Percentiles rank a stretch among this genome's conserved stretches.
Evolutionary conservation across 2,113 vertebrate genomes (phyloP).

Genomic region (Pomatorhinus ruficollis): DNA sequence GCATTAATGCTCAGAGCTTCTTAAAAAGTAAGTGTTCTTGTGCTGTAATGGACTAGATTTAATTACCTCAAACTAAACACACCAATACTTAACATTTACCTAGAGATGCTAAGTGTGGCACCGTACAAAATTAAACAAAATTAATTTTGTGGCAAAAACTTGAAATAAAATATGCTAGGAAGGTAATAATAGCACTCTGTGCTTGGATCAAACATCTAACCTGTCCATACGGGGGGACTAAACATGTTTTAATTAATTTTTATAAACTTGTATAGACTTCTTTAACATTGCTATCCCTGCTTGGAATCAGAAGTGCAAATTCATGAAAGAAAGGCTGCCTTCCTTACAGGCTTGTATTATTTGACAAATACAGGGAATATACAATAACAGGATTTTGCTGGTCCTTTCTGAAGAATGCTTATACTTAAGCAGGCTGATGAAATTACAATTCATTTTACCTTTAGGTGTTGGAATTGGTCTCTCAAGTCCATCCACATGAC

Average conservation of each 20-base stretch:
- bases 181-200: neutral
- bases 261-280: neutral
- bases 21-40: neutral
- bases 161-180: neutral
- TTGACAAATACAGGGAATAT: neutral
- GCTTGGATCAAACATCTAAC: neutral
- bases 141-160: neutral
- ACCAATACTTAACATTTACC: neutral
- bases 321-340: neutral
- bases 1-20: neutral
- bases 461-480: conserved; percentile 80
- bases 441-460: conserved; percentile 72
- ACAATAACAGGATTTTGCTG: neutral
- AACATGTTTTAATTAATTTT: neutral
- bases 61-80: neutral
- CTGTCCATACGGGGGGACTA: neutral
- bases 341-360: neutral
- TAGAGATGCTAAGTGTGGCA: neutral
- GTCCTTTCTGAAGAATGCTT: neutral
- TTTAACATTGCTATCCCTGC: neutral
- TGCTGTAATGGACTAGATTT: neutral
- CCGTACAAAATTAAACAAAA: neutral
- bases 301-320: neutral
- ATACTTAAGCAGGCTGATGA: neutral
- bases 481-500: conserved; percentile 76